A percentile compares a stretch with the other conserved stretches of the same genome.
These are phyloP conservation scores for Dromiciops gliroides DNA, from an alignment of 2,113 vertebrate genomes.

Conservation along the genomic window DNA sequence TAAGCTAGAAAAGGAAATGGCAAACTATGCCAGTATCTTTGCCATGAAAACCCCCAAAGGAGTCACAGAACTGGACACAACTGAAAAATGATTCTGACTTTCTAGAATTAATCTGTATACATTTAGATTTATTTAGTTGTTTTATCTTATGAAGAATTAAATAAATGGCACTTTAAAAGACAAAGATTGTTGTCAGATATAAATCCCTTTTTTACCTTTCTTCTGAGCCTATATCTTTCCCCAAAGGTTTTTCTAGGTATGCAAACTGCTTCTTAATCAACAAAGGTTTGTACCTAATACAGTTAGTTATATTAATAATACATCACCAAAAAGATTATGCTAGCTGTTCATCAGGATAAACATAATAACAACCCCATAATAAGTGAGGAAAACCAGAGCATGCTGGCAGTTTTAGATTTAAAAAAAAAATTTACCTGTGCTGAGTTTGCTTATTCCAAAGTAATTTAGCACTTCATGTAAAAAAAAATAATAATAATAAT, in stretches of 20 bases:
- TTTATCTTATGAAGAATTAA: conserved; percentile 76
- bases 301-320: conserved; percentile 48
- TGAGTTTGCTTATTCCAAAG: conserved; percentile 17
- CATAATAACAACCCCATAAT: conserved; percentile 1
- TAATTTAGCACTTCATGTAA: conserved; percentile 32
- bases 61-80: too few relatives aligned
- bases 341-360: conserved; percentile 43
- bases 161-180: conserved; percentile 75
- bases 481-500: too few relatives aligned
- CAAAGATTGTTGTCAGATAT: conserved; percentile 69
- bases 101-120: conserved; percentile 71
- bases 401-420: background rate
- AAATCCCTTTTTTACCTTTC: conserved; percentile 73
- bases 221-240: conserved; percentile 50
- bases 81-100: conserved; percentile 1
- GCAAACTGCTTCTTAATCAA: conserved; percentile 48
- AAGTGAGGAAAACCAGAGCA: conserved; percentile 7
- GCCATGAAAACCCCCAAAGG: too few relatives aligned
- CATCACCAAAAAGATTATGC: conserved; percentile 42
- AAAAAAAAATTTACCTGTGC: background rate
- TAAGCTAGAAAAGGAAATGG: too few relatives aligned
- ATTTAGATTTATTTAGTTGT: conserved; percentile 64
- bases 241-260: conserved; percentile 60
- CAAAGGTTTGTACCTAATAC: conserved; percentile 52
- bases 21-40: too few relatives aligned